A percentile compares a stretch with the other conserved stretches of the same genome.
These are phyloP conservation scores for Cyphomyrmex costatus DNA, from an alignment of 1,140 invertebrate species.

Conservation along the genomic window DNA sequence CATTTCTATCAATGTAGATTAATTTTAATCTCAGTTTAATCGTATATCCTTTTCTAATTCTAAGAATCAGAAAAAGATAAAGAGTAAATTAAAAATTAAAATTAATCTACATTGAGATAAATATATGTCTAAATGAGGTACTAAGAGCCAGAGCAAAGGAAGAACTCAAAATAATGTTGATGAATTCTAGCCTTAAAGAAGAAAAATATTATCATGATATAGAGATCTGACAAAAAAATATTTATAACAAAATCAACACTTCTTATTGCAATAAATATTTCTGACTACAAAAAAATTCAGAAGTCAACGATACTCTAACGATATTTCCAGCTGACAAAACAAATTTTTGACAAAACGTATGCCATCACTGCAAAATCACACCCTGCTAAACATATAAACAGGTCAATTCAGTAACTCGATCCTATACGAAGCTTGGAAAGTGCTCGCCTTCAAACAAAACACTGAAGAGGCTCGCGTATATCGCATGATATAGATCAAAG, in stretches of 20 bases:
- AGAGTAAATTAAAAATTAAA: too few relatives aligned
- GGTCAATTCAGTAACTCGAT: neutral
- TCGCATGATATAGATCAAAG: slow-evolving; percentile 26
- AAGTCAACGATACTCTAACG: neutral
- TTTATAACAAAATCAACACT: neutral
- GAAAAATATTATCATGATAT: neutral
- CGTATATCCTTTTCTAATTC: too few relatives aligned
- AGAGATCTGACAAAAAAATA: slow-evolving; percentile 11
- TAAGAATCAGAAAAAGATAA: too few relatives aligned
- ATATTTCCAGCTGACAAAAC: neutral
- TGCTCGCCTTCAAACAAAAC: neutral
- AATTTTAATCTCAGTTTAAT: too few relatives aligned
- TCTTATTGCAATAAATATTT: neutral
- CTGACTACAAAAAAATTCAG: neutral
- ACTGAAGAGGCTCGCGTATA: slow-evolving; percentile 4
- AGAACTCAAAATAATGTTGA: neutral
- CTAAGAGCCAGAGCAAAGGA: neutral
- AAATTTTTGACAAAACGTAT: slow-evolving; percentile 29
- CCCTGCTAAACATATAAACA: neutral
- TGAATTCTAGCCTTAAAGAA: neutral
- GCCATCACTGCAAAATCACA: neutral
- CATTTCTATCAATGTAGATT: too few relatives aligned
- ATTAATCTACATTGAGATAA: too few relatives aligned
- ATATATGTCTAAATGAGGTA: too few relatives aligned
- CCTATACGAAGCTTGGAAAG: neutral